These are phyloP conservation scores for Zonitis immaculata DNA, from an alignment of 2,888 invertebrate genomes.

Conservation along the genomic window DNA sequence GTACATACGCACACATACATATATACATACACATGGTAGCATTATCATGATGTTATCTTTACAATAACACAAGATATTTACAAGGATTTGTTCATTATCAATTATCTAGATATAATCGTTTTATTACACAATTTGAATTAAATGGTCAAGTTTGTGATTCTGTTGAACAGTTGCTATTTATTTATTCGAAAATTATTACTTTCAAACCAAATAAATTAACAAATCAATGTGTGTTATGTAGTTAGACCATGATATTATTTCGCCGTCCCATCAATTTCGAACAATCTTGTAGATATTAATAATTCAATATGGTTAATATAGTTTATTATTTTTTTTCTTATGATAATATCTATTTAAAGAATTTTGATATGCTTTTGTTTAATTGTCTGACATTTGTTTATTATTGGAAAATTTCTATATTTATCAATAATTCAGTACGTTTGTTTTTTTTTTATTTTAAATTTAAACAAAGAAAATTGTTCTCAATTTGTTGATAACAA, in stretches of 20 bases:
- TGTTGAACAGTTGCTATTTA: neutral
- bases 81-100: conserved; percentile 6
- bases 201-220: too few relatives aligned
- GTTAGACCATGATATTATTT: neutral
- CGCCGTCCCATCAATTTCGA: too few relatives aligned
- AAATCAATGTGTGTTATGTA: neutral
- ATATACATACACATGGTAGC: neutral
- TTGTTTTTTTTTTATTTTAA: neutral
- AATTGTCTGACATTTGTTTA: neutral
- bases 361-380: neutral
- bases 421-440: neutral
- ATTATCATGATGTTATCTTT: neutral
- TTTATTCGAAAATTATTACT: neutral
- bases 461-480: neutral
- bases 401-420: neutral
- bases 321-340: neutral
- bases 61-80: neutral
- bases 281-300: too few relatives aligned
- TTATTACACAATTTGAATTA: neutral
- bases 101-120: neutral
- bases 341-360: neutral
- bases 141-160: neutral
- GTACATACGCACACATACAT: too few relatives aligned
- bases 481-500: neutral
- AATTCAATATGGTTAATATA: too few relatives aligned